phyloP scores from a whole-genome alignment of 2,113 vertebrate species.

The Grammomys surdaster region DNA sequence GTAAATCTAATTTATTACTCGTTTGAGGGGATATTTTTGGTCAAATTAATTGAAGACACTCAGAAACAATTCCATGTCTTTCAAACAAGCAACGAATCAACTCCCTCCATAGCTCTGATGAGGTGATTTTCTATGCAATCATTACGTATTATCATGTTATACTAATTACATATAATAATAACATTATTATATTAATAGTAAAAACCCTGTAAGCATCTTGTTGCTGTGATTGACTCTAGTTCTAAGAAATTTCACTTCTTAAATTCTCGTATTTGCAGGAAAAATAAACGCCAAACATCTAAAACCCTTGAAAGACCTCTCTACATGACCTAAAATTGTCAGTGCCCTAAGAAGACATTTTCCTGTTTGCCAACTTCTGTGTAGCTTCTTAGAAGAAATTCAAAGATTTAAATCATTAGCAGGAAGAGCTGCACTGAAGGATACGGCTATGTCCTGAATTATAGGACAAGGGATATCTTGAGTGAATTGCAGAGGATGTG shows the following conservation, averaged over 20 bases:
- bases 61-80: constrained; percentile 21
- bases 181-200: background rate
- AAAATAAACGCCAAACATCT: constrained; percentile 46
- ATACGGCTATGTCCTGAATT: background rate
- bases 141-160: background rate
- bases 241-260: constrained; percentile 50
- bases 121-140: background rate
- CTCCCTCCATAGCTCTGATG: background rate
- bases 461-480: background rate
- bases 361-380: constrained; percentile 28
- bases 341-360: background rate
- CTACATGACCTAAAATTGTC: constrained; percentile 8
- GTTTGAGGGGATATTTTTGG: background rate
- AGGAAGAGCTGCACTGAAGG: background rate
- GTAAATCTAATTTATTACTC: constrained; percentile 46
- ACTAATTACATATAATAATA: too few species aligned
- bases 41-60: background rate
- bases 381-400: constrained; percentile 22
- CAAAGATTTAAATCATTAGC: background rate
- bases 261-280: constrained; percentile 29
- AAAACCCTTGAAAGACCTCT: background rate
- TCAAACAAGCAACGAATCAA: constrained; percentile 50
- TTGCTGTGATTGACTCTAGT: constrained; percentile 10
- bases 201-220: constrained; percentile 25
- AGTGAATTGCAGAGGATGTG: background rate